Evolutionary conservation across 1,140 invertebrate genomes (phyloP).

Genomic region (Maniola jurtina): DNA sequence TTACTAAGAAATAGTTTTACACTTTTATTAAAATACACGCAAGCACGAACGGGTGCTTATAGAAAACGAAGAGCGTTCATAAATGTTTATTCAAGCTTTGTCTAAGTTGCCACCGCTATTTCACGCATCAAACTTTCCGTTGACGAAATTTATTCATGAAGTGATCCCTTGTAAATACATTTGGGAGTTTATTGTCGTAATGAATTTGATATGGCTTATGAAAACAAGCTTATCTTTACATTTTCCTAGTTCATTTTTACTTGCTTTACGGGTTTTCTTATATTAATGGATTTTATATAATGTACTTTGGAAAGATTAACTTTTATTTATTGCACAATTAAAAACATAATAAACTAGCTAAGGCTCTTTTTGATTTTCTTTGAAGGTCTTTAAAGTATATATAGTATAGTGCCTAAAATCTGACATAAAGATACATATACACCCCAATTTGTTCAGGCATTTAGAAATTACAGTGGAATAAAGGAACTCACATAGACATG

Average conservation of each 20-base stretch:
- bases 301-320: not conserved
- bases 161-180: slow-evolving; percentile 76
- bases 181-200: slow-evolving; percentile 75
- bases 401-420: too few species aligned
- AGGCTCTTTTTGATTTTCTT: too few species aligned
- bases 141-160: slow-evolving; percentile 76
- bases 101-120: slow-evolving; percentile 67
- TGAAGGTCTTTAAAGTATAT: too few species aligned
- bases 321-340: not conserved
- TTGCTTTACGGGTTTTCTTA: not conserved
- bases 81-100: slow-evolving; percentile 59
- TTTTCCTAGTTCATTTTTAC: slow-evolving; percentile 40
- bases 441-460: too few species aligned
- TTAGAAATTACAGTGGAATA: too few species aligned
- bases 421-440: too few species aligned
- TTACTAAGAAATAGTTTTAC: too few species aligned
- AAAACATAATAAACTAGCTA: too few species aligned
- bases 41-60: not conserved
- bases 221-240: slow-evolving; percentile 59
- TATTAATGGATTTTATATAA: not conserved
- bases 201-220: slow-evolving; percentile 76
- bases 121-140: slow-evolving; percentile 73
- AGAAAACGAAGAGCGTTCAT: slow-evolving; percentile 24
- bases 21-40: not conserved
- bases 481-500: too few species aligned